Percentiles rank a stretch among this genome's conserved stretches.
These are phyloP conservation scores for Hypothenemus hampei DNA, from an alignment of 1,140 invertebrate species.

Conservation along the genomic window DNA sequence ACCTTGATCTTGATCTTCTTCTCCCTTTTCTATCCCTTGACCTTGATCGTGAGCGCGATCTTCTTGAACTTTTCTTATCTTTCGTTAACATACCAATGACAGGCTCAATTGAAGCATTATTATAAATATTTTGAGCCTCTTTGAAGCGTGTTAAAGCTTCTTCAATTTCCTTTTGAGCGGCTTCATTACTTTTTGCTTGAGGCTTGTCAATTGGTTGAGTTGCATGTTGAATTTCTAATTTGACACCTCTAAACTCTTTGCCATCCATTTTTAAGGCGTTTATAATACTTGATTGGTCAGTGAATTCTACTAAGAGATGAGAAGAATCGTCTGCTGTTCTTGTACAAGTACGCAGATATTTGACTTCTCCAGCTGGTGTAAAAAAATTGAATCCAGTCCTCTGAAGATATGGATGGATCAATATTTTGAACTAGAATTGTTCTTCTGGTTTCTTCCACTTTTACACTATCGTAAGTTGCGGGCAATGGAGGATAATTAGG, in stretches of 20 bases:
- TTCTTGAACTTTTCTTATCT: constrained; percentile 63
- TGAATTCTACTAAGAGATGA: constrained; percentile 90
- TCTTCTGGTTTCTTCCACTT: constrained; percentile 94
- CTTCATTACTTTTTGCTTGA: constrained; percentile 90
- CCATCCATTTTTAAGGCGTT: constrained; percentile 86
- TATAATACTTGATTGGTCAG: constrained; percentile 84
- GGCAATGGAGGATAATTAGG: constrained; percentile 91
- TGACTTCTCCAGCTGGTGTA: constrained; percentile 82
- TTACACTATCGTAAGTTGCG: constrained; percentile 79
- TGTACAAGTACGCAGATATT: constrained; percentile 89
- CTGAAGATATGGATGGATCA: constrained; percentile 57
- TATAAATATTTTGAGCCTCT: constrained; percentile 90
- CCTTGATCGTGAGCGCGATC: constrained; percentile 48
- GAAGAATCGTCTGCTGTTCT: constrained; percentile 70
- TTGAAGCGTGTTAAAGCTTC: constrained; percentile 95
- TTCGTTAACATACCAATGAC: constrained; percentile 79
- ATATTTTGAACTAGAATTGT: constrained; percentile 81
- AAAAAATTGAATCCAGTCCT: constrained; percentile 85
- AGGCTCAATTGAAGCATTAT: constrained; percentile 88
- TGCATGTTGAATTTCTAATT: constrained; percentile 75
- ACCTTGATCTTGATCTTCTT: constrained; percentile 47
- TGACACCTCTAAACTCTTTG: constrained; percentile 59
- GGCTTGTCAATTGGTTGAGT: constrained; percentile 88
- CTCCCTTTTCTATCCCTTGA: constrained; percentile 42
- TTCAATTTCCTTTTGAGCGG: constrained; percentile 91